Base-by-base conservation (phyloP, 2,113 vertebrate genomes). In the Sisor rabdophorus region DNA sequence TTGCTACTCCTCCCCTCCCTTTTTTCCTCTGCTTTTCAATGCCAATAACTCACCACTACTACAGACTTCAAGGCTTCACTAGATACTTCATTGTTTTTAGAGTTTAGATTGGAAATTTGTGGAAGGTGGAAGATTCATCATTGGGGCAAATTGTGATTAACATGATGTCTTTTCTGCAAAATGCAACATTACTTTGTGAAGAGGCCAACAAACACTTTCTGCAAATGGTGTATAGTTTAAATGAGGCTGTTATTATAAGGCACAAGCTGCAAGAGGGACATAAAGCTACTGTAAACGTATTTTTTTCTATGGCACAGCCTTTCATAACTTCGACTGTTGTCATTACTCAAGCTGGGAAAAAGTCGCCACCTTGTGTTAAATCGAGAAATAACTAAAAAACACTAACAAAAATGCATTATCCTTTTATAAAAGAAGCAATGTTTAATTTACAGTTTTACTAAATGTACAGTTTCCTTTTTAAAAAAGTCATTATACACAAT, bases 381-480 rank as follows among this genome's bases (percentile, higher is more conserved):
- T 36, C 1, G 13, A 40, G 30, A 55, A 55, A n/a, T n/a, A n/a
- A n/a, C n/a, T n/a, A n/a, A n/a, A n/a, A n/a, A 28, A 0, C n/a
- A 44, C 54, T 32, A 24, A 28, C 48, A 75, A 69, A 48, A 28
- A 59, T 28, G 59, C 26, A 60, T 65, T 56, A 79, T 82, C 75
- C 76, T 89, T 92, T 94, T 92, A 89, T 94, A 94, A 94, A 96
- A 96, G 94, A 95, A 92, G 92, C 93, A 91, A 87, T 85, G 89
- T 96, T 97, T 97, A 96, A 97, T 97, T 96, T 97, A 96, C 94
- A 94, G 91, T 93, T 94, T 94, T 96, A 95, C 94, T 96, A 97
- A 95, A 95, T 95, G 95, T 97, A 96, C 95, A 95, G 91, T 93
- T 93, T 87, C 54, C 92, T 91, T 88, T 94, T 94, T 94, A 94